Base-by-base conservation (phyloP, 2,888 invertebrate species). In the Leptinotarsa haldemani region DNA sequence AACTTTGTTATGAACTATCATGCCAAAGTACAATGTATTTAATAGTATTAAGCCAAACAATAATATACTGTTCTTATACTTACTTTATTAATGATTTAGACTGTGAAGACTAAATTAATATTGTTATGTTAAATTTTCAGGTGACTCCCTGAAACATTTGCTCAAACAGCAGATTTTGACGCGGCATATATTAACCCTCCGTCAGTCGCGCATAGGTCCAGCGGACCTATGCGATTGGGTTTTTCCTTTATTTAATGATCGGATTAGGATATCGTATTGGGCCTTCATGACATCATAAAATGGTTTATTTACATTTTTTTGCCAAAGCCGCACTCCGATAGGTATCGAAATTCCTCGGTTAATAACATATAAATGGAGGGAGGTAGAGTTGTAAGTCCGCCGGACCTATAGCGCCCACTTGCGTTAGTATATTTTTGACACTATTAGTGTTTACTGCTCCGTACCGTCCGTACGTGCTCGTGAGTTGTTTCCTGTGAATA, bases 131-230 rank as follows among this genome's bases (percentile, higher is more conserved):
- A 25, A 16, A 66, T 50, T 50, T 66, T 25, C 20, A 66, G 66
- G 52, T 52, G 52, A 50, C 66, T 52, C 25, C 66, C 47, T 66
- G 15, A 47, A 66, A 66, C 50, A 18, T 52, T 47, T 66, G 22
- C 13, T 47, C 15, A 66, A 66, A 30, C 66, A 66, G 30, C 66
- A 66, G 25, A 52, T 66, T 50, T 66, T 66, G n/a, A 66, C 50
- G 22, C 18, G 65, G 22, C 47, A 46, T 50, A 13, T 66, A 50
- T 22, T 66, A 15, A 50, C 22, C 22, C 22, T 22, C 22, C 22
- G 22, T 22, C 2, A 22, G 22, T 22, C 2, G 22, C 22, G 22
- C 22, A 22, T 22, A 22, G 22, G 22, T 22, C 22, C 22, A 22
- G 22, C 22, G 22, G 22, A 22, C 22, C 22, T 22, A 22, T 22